Base-by-base conservation (phyloP, 2,797 vertebrate genomes). In the Macropus fuliginosus region DNA sequence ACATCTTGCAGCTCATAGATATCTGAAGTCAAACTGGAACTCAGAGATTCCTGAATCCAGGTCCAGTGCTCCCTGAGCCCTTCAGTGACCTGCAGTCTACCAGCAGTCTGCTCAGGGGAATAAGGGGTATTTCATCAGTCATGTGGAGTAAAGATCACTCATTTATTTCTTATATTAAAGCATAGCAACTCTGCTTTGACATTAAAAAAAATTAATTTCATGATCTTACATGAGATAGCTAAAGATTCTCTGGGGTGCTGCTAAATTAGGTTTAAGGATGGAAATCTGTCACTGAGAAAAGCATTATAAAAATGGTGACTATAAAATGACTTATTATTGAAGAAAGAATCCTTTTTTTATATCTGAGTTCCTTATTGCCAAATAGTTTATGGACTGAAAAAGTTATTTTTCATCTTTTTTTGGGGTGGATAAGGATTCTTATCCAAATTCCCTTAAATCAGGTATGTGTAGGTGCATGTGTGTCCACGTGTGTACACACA, bases 321-420 rank as follows among this genome's bases (percentile, higher is more conserved):
- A 55, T 50, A 6, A 40, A n/a, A 40, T 59, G 24, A 9, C 55
- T 91, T 10, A n/a, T 81, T 91, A 93, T 93, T 50, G 31, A 92
- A 89, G 89, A 90, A 62, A 57, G 9, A 16, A 74, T 89, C 54
- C 56, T 3, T 10, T 54, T 62, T 54, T 54, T 56, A 3, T 55
- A 6, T 46, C 81, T 56, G 18, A 66, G 4, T 66, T 34, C 55
- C 46, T 40, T 50, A 12, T 50, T 55, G 28, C n/a, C 90, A 56
- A 5, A 55, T 94, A 54, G 87, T 62, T 89, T 92, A 74, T 89
- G 54, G 56, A 54, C 59, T 93, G 56, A n/a, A 56, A 55, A 94
- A 57, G 57, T 94, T 92, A 92, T 94, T 90, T 92, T 66, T 52
- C 31, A 54, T 94, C 90, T 94, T 92, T 95, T 89, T 40, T 56